A percentile compares a stretch with the other conserved stretches of the same genome.
Evolutionary conservation across 2,797 vertebrate species (phyloP).

Genomic region (Agapornis canus): DNA sequence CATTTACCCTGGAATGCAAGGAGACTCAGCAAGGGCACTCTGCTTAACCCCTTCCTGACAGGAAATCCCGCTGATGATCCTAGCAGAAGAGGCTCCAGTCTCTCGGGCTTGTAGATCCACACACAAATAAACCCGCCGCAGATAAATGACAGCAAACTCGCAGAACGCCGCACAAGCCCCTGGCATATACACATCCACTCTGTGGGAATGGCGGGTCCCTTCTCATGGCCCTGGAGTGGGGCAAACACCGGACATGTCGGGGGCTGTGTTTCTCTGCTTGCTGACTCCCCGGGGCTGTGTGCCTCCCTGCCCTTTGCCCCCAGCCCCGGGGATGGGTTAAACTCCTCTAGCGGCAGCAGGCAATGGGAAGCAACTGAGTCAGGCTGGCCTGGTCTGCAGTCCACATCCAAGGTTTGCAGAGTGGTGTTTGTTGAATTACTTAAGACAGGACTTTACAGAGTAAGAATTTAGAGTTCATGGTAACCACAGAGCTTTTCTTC

Average conservation of each 20-base stretch:
- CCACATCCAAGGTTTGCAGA: neutral
- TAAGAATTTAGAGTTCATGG: neutral
- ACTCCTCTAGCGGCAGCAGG: neutral
- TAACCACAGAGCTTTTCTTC: neutral
- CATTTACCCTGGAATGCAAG: slow-evolving; percentile 85
- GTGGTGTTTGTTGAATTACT: neutral
- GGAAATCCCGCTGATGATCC: neutral
- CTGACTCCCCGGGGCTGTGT: neutral
- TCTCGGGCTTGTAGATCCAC: fast-evolving
- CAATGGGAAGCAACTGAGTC: neutral
- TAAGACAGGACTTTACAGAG: neutral
- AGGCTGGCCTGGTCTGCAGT: neutral
- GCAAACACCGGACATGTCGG: neutral
- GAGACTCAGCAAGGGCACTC: slow-evolving; percentile 76
- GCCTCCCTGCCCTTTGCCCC: neutral
- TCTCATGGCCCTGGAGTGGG: fast-evolving
- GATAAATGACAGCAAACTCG: neutral
- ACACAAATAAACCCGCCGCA: neutral
- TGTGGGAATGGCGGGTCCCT: fast-evolving
- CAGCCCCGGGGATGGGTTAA: neutral
- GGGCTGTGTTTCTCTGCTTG: neutral
- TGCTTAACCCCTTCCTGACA: slow-evolving; percentile 77
- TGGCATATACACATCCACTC: fast-evolving
- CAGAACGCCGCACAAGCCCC: fast-evolving
- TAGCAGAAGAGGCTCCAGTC: neutral